phyloP scores from a whole-genome alignment of 2,888 invertebrate genomes.

The Anoplius nigerrimus region DNA sequence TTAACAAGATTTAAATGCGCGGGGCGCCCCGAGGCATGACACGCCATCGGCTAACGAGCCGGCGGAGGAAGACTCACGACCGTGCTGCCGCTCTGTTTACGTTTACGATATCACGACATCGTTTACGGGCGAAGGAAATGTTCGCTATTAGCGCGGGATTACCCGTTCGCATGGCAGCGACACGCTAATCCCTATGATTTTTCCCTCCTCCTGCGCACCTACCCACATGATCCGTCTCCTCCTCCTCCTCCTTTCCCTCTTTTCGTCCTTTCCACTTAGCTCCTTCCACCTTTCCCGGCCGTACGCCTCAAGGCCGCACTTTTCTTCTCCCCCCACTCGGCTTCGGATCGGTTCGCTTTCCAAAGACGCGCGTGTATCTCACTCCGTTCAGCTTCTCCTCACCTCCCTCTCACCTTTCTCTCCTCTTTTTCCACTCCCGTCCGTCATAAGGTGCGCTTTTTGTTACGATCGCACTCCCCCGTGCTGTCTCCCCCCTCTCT shows the following conservation, averaged over 20 bases:
- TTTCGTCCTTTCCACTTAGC: conserved; percentile 1
- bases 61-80: conserved; percentile 50
- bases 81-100: conserved; percentile 55
- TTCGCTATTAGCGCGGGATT: conserved; percentile 56
- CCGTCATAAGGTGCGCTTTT: conserved; percentile 2
- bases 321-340: conserved; percentile 8
- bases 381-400: neutral
- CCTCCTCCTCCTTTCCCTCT: neutral
- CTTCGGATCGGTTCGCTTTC: neutral
- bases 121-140: conserved; percentile 56
- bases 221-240: conserved; percentile 14
- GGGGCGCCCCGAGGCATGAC: conserved; percentile 48
- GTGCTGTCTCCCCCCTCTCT: neutral
- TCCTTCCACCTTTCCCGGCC: neutral
- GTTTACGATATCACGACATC: conserved; percentile 61
- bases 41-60: conserved; percentile 60
- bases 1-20: conserved; percentile 63
- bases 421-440: neutral
- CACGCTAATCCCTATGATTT: conserved; percentile 57
- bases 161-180: conserved; percentile 51
- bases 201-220: conserved; percentile 24
- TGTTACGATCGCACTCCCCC: neutral
- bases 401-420: neutral
- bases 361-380: neutral
- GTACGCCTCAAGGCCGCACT: conserved; percentile 2